Percentiles rank a stretch among this genome's conserved stretches.
Evolutionary conservation across 2,113 vertebrate species (phyloP).

Genomic region (Eubucco bourcierii): DNA sequence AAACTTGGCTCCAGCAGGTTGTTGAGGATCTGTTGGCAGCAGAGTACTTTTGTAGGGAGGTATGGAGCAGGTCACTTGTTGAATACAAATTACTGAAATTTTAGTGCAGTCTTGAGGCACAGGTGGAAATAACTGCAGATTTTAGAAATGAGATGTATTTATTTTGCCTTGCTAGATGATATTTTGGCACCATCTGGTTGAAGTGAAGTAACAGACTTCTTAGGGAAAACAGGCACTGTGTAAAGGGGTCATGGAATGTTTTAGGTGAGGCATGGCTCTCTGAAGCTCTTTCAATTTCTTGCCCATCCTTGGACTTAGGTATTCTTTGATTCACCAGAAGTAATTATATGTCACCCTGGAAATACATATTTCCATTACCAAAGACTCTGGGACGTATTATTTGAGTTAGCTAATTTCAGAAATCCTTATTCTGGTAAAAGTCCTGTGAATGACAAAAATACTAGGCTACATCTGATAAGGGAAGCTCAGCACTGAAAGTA

Average conservation of each 20-base stretch:
- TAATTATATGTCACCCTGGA: neutral
- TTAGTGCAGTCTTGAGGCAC: neutral
- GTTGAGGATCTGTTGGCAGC: neutral
- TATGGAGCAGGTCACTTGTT: neutral
- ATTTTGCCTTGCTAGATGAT: neutral
- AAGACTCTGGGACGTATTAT: neutral
- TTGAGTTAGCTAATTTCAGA: neutral
- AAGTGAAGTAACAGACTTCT: neutral
- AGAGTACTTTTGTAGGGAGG: neutral
- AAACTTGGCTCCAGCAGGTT: slow-evolving; percentile 8
- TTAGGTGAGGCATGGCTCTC: neutral
- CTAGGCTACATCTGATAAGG: neutral
- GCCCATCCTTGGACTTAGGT: neutral
- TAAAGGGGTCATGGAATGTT: neutral
- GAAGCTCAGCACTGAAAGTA: neutral
- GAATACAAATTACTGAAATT: neutral
- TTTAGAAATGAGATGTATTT: neutral
- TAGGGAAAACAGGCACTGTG: neutral
- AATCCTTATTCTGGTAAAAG: neutral
- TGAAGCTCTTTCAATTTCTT: neutral
- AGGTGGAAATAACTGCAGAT: neutral
- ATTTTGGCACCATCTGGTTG: neutral
- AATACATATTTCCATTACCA: neutral
- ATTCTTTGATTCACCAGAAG: neutral
- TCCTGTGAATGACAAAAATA: neutral